phyloP scores from a whole-genome alignment of 2,113 vertebrate species.

The Paramormyrops kingsleyae region DNA sequence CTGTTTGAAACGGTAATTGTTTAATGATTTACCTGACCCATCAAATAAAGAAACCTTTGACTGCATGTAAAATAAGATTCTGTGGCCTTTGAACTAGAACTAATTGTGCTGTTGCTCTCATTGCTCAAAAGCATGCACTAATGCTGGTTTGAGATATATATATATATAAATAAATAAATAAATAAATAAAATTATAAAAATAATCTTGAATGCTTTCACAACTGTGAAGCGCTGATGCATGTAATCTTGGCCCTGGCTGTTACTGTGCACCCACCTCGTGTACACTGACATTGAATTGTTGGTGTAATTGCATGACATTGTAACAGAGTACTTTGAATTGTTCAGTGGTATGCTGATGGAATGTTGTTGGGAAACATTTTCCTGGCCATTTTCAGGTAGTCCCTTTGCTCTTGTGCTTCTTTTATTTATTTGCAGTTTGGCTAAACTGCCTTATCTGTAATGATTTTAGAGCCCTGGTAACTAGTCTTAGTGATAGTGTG shows the following conservation, averaged over 20 bases:
- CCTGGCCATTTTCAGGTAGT: background rate
- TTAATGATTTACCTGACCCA: constrained; percentile 54
- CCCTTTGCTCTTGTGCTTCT: background rate
- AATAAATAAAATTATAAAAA: too few relatives aligned
- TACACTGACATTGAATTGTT: background rate
- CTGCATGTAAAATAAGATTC: constrained; percentile 36
- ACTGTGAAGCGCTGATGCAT: background rate
- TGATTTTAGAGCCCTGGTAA: background rate
- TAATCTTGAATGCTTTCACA: constrained; percentile 15
- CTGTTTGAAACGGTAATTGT: constrained; percentile 24
- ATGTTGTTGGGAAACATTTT: background rate
- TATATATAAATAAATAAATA: background rate
- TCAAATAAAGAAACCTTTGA: constrained; percentile 46
- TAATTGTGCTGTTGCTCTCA: constrained; percentile 42
- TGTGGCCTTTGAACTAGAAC: constrained; percentile 56
- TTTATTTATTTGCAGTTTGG: background rate
- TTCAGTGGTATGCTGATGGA: background rate
- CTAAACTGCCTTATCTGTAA: background rate
- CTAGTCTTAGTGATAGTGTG: background rate
- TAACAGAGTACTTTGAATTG: background rate
- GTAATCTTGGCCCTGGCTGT: background rate
- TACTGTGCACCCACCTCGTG: background rate
- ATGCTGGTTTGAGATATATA: background rate
- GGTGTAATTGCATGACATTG: background rate
- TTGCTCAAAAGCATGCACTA: constrained; percentile 23